Evolutionary conservation across 2,797 vertebrate species (phyloP), one percentile per base, ranked within the genome.

Genomic region (Halcyon leucocephala): DNA sequence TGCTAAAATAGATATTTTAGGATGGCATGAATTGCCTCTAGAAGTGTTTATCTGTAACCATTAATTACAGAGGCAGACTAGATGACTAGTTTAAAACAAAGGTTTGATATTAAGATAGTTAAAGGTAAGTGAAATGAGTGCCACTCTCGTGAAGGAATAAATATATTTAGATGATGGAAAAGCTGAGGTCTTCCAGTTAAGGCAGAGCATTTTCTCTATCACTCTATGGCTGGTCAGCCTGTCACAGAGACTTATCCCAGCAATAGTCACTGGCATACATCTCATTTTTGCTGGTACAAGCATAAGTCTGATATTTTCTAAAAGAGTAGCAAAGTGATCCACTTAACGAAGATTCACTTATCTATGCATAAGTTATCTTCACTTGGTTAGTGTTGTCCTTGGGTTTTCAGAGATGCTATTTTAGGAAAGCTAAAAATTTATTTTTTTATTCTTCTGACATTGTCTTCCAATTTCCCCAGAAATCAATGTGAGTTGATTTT

Each of bases 31-130:
- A 88, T 91, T 81, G 37, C 54, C 33, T 91, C 49, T 95, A 58
- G 76, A 94, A 90, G 65, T 58, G 64, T 67, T 95, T 91, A 87
- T 93, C 6, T 6, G 61, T 69, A 76, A 78, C 65, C 37, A 81
- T 88, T 95, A 88, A 88, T 94, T 93, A 91, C 7, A 90, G 33
- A 88, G 54, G 29, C 46, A 95, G 69, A 24, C 28, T 88, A 85
- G 86, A 94, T 86, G 65, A 95, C 69, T 78, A 86, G 37, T 49
- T 83, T 93, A 90, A 93, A 96, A 81, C 65, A 95, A 94, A 91
- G 76, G 93, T 77, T 92, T 91, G 82, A 77, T 18, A n/a, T 64
- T 54, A 71, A 67, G 65, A 67, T 81, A 24, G 41, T 81, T 94
- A 90, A 91, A 95, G 61, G 69, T 87, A 94, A 69, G 72, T 58